Evolutionary conservation across 2,797 vertebrate species (phyloP).

Genomic region (Paedocypris micromegethes): DNA sequence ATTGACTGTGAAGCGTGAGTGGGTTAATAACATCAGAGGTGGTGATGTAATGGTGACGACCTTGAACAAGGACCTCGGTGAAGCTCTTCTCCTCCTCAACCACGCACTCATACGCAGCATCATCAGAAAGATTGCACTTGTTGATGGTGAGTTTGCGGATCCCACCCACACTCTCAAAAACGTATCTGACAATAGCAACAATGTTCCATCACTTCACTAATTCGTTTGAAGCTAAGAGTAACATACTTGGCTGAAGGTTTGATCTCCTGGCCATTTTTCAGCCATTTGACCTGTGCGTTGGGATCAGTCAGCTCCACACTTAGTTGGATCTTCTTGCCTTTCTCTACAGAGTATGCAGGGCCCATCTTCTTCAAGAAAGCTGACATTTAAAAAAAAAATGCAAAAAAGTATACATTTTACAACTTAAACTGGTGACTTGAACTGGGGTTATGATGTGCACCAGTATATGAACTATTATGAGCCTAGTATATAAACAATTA

Average conservation of each 20-base stretch:
- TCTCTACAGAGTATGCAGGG: slow-evolving; percentile 79
- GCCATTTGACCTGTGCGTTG: slow-evolving; percentile 75
- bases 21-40: slow-evolving; percentile 7
- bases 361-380: slow-evolving; percentile 83
- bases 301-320: slow-evolving; percentile 76
- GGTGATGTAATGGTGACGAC: slow-evolving; percentile 47
- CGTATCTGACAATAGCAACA: slow-evolving; percentile 64
- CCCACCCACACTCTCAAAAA: slow-evolving; percentile 84
- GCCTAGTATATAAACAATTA: no score
- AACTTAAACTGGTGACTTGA: neutral
- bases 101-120: slow-evolving; percentile 83
- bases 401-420: slow-evolving; percentile 4
- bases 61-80: slow-evolving; percentile 86
- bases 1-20: neutral
- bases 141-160: slow-evolving; percentile 84
- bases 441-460: neutral
- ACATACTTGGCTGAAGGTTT: slow-evolving; percentile 83
- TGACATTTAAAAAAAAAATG: slow-evolving; percentile 42
- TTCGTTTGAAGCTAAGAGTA: neutral
- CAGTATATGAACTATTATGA: no score
- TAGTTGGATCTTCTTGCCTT: slow-evolving; percentile 77
- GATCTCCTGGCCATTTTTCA: slow-evolving; percentile 85
- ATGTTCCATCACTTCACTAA: neutral
- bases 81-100: slow-evolving; percentile 80
- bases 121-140: slow-evolving; percentile 84